Evolutionary conservation across 2,113 vertebrate species (phyloP), one percentile per base, ranked within the genome.

Genomic region (Tragelaphus strepsiceros): DNA sequence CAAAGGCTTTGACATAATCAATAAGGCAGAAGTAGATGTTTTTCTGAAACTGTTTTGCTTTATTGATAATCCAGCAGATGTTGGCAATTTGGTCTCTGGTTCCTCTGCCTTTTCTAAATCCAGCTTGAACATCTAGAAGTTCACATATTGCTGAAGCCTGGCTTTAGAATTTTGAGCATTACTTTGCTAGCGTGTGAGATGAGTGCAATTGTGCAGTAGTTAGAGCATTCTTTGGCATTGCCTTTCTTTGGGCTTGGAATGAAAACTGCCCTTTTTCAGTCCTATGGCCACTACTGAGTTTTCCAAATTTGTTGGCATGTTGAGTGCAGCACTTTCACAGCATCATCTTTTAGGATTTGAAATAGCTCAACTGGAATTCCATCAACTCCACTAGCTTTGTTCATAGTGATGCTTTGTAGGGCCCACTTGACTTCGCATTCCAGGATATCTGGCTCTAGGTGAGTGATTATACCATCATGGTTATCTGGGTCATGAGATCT

Each of bases 151-250:
- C n/a, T 71, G n/a, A 35, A 71, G 67, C 19, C 19, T 71, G 67
- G 19, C n/a, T 71, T 71, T 35, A 71, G n/a, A 71, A 71, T 71
- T 71, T 71, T 22, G 67, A 71, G n/a, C n/a, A 35, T 71, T 71
- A 71, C 5, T 35, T 71, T 71, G 19, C n/a, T 71, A 71, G 4
- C 2, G 0, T 11, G 67, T 71, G 67, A 71, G 67, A 71, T 71
- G 67, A 71, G n/a, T 71, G 10, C 19, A 71, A 6, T 12, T 71
- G 9, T 71, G 67, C 0, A 0, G 19, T 71, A 35, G 17, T 35
- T 35, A 6, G 9, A 71, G 5, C n/a, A 71, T 71, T 71, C 64
- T 71, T 71, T 71, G n/a, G 64, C n/a, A 35, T 21, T 71, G n/a
- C 19, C 67, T 71, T 71, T 71, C 10, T 71, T 71, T 71, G n/a